Base-by-base conservation (phyloP, 2,888 invertebrate species). In the Cryptus viduatorius region DNA sequence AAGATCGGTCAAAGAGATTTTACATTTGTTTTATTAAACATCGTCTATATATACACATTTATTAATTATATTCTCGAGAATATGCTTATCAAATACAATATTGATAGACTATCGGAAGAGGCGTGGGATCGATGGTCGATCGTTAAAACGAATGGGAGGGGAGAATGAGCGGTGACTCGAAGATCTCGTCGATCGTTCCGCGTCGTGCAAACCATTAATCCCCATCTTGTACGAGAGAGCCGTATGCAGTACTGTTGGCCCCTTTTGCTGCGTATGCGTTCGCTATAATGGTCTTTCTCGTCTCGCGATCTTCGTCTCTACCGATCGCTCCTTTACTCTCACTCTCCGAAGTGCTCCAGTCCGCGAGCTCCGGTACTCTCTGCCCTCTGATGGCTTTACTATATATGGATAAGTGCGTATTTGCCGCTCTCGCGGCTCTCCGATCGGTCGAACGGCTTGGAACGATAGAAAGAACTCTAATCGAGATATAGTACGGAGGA, bases 361-460 rank as follows among this genome's bases (percentile, higher is more conserved):
- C 78, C 73, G 64, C 73, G 64, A 77, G 79, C 67, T 64, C 61
- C 19, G 46, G 24, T 16, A 48, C 14, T 14, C 48, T 48, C 59
- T 79, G 67, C 65, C 67, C 80, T 59, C 80, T 65, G 82, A 29
- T 71, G 71, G 84, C 46, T 89, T 87, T 79, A 80, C 87, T 87
- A 87, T 85, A 88, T 87, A 87, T 84, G 88, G 88, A 65, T 56
- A 65, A 73, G 50, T 80, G 75, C 78, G 76, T 42, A 67, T 61
- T 31, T 61, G 29, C 64, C 29, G 46, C 16, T 64, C 37, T 1
- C 37, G 37, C 37, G 72, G 44, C 53, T 29, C 24, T 12, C 29
- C 46, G 56, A 64, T 61, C 65, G 59, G 59, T 61, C 59, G 24
- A 29, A 14, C 16, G 72, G 59, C 31, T 65, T 46, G 53, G 68